Evolutionary conservation across 1,140 invertebrate genomes (phyloP).

Genomic region (Drosophila kurseongensis): DNA sequence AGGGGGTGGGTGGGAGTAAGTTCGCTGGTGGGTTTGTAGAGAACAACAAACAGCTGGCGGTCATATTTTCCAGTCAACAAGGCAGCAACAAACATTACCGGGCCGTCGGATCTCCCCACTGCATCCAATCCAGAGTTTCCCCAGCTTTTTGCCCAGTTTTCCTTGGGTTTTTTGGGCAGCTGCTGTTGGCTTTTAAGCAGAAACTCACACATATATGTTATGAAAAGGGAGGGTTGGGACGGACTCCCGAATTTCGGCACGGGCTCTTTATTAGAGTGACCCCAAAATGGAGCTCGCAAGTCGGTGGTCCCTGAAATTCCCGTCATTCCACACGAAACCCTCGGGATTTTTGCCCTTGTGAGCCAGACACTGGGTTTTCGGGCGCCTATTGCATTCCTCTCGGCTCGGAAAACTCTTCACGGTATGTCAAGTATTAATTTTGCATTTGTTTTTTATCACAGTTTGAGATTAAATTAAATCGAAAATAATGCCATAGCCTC

Average conservation of each 20-base stretch:
- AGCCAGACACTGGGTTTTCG: conserved; percentile 10
- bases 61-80: conserved; percentile 80
- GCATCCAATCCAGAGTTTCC: background rate
- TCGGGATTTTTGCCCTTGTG: background rate
- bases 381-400: conserved; percentile 24
- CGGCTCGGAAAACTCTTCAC: conserved; percentile 2
- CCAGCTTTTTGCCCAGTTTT: conserved; percentile 13
- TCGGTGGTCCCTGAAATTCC: conserved; percentile 24
- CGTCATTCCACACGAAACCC: conserved; percentile 15
- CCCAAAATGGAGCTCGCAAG: conserved; percentile 59
- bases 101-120: background rate
- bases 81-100: conserved; percentile 72
- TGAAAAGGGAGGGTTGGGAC: background rate
- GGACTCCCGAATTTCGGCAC: conserved; percentile 2
- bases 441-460: conserved; percentile 7
- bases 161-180: conserved; percentile 36
- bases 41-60: conserved; percentile 75
- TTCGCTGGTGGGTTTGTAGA: conserved; percentile 7
- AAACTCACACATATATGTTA: conserved; percentile 57
- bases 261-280: conserved; percentile 73
- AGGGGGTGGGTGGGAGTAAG: background rate
- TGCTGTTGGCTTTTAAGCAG: conserved; percentile 71
- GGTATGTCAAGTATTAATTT: conserved; percentile 25
- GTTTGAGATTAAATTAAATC: conserved; percentile 3
- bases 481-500: conserved; percentile 9